Percentiles rank a stretch among this genome's conserved stretches.
These are phyloP conservation scores for Halictus rubicundus DNA, from an alignment of 1,140 invertebrate species.

Conservation along the genomic window DNA sequence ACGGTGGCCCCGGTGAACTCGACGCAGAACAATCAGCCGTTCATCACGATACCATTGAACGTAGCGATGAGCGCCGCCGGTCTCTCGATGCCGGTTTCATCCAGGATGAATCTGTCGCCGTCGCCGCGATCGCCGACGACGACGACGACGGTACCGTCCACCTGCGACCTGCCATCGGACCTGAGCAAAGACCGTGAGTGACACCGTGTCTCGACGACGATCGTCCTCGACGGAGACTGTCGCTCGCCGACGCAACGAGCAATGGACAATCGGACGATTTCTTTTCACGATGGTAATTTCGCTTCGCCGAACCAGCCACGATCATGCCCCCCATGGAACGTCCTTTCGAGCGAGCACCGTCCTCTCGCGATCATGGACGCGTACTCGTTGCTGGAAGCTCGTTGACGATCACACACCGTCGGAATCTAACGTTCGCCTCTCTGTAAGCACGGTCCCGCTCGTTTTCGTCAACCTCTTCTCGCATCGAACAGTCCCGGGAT, in stretches of 20 bases:
- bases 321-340: not conserved
- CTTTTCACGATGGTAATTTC: not conserved
- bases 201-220: constrained; percentile 8
- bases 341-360: not conserved
- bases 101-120: constrained; percentile 69
- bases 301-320: too few relatives aligned
- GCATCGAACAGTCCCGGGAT: too few relatives aligned
- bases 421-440: not conserved
- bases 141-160: constrained; percentile 39
- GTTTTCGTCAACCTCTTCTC: not conserved
- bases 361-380: too few relatives aligned
- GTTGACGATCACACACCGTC: too few relatives aligned
- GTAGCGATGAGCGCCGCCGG: constrained; percentile 76
- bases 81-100: constrained; percentile 72
- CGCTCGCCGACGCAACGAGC: constrained; percentile 9
- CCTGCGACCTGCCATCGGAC: constrained; percentile 74
- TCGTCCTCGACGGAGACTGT: not conserved
- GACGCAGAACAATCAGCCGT: constrained; percentile 74
- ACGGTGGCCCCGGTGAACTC: constrained; percentile 71
- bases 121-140: constrained; percentile 66
- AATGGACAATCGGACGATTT: not conserved
- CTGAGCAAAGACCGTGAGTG: constrained; percentile 76
- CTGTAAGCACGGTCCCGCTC: not conserved
- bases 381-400: too few relatives aligned
- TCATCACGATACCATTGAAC: constrained; percentile 78